A percentile compares a stretch with the other conserved stretches of the same genome.
Evolutionary conservation across 2,797 vertebrate species (phyloP).

Genomic region (Poecilia wingei): DNA sequence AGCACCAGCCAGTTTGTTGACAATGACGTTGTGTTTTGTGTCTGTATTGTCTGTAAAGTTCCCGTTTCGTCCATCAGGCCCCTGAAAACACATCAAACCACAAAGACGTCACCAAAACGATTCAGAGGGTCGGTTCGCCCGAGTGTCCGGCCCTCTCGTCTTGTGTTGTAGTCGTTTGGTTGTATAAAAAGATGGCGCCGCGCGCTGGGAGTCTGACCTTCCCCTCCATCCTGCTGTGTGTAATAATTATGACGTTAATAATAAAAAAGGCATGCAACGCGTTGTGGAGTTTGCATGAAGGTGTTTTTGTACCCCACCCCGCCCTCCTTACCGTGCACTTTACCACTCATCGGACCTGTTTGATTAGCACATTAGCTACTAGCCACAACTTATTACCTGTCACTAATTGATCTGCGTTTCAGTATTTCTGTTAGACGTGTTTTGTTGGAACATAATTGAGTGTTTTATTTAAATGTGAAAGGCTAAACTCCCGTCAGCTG

Average conservation of each 20-base stretch:
- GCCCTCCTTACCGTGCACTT: slow-evolving; percentile 72
- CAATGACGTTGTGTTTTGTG: slow-evolving; percentile 26
- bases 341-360: slow-evolving; percentile 54
- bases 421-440: background rate
- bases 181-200: slow-evolving; percentile 38
- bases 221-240: slow-evolving; percentile 47
- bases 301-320: slow-evolving; percentile 67
- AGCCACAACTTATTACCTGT: background rate
- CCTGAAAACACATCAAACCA: slow-evolving; percentile 22
- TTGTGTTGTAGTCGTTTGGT: slow-evolving; percentile 53
- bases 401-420: slow-evolving; percentile 4
- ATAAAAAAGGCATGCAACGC: slow-evolving; percentile 80
- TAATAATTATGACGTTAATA: slow-evolving; percentile 44
- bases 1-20: slow-evolving; percentile 59
- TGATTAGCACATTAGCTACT: slow-evolving; percentile 43
- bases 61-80: slow-evolving; percentile 22
- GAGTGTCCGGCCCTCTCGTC: slow-evolving; percentile 26
- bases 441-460: slow-evolving; percentile 20
- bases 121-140: slow-evolving; percentile 16
- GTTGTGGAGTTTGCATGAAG: slow-evolving; percentile 84
- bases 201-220: slow-evolving; percentile 33
- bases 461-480: slow-evolving; percentile 31
- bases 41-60: slow-evolving; percentile 41
- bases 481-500: background rate
- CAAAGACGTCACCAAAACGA: background rate